Evolutionary conservation across 2,113 vertebrate genomes (phyloP), one percentile per base, ranked within the genome.

Genomic region (Xenus cinereus): DNA sequence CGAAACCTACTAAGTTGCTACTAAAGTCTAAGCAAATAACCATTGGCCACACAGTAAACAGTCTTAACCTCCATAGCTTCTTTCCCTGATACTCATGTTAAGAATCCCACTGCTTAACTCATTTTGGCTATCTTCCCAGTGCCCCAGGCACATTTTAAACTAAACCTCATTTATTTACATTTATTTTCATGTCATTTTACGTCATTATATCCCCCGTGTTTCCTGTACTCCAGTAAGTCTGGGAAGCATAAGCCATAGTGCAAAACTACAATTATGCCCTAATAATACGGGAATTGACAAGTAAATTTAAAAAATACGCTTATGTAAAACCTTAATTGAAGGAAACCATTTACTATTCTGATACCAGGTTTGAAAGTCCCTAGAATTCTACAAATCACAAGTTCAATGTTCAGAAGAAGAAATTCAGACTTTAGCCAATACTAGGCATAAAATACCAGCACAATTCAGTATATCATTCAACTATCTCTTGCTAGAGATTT

Each of bases 151-250:
- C 89, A 92, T 89, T 95, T 95, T 87, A 92, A 96, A 92, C 84
- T 89, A 95, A 93, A 83, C 50, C 71, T 94, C 78, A 93, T 95
- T 93, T 97, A 95, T 93, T 97, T 97, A 95, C 92, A 79, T 96
- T 93, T 93, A 97, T 96, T 95, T 96, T 95, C 73, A 75, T 87
- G 87, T 82, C 81, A 91, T 79, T 87, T 92, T 89, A 92, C 37
- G 5, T 93, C 94, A 91, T 89, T 77, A 84, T 76, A 84, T 95
- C 80, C 77, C 74, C 45, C 54, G 51, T 50, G 71, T 77, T 94
- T 95, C 90, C 94, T 85, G 74, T 85, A 79, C 62, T 92, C 71
- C 81, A 91, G 63, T 9, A 63, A 95, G 57, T 59, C 86, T 95
- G 66, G 54, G 84, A 95, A 92, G 77, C 69, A 81, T 57, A 92